phyloP scores from a whole-genome alignment of 2,797 vertebrate species.

The Acrossocheilus wenchowensis region DNA sequence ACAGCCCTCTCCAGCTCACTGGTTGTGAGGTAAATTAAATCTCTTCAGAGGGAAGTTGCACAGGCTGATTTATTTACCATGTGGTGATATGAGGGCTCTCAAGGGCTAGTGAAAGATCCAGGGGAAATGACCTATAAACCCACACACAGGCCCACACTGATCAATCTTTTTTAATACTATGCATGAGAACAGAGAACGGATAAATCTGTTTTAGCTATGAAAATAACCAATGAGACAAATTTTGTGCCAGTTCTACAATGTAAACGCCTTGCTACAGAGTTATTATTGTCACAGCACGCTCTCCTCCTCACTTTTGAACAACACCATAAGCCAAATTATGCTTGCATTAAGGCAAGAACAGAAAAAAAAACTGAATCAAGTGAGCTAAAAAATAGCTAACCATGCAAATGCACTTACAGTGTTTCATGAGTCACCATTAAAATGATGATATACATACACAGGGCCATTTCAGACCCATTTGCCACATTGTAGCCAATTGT shows the following conservation, averaged over 20 bases:
- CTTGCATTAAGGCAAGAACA: conserved; percentile 3
- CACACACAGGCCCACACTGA: conserved; percentile 58
- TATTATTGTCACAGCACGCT: conserved; percentile 20
- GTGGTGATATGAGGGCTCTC: conserved; percentile 65
- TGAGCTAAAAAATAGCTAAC: neutral
- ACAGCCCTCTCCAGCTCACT: conserved; percentile 63
- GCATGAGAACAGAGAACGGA: conserved; percentile 46
- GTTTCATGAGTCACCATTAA: conserved; percentile 2
- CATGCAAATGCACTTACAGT: conserved; percentile 17
- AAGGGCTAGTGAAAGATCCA: conserved; percentile 66
- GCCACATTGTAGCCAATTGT: neutral
- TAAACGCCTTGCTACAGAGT: conserved; percentile 1
- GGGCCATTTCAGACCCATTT: conserved; percentile 2
- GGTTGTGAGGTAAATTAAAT: conserved; percentile 72
- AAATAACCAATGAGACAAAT: conserved; percentile 52
- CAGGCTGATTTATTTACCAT: conserved; percentile 76
- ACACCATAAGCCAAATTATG: neutral
- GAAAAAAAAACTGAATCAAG: neutral
- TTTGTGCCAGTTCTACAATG: conserved; percentile 30
- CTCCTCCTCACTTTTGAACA: neutral
- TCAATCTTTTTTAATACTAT: conserved; percentile 75
- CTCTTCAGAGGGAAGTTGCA: conserved; percentile 66
- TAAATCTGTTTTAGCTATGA: conserved; percentile 53
- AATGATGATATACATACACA: conserved; percentile 24
- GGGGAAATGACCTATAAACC: conserved; percentile 75